A percentile compares a stretch with the other conserved stretches of the same genome.
Evolutionary conservation across 2,797 vertebrate species (phyloP).

Genomic region (Prionace glauca): DNA sequence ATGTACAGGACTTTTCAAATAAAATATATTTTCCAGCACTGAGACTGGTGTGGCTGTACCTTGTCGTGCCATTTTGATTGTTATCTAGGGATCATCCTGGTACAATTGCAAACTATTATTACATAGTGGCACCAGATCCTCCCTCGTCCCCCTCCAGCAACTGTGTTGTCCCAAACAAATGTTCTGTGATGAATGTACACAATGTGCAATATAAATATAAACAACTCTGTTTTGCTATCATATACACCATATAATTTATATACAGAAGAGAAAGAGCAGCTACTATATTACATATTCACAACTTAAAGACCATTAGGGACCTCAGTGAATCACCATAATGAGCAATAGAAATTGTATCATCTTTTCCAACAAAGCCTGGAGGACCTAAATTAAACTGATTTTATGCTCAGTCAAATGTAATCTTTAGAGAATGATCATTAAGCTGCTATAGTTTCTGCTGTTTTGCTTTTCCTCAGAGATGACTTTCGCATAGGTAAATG

Average conservation of each 20-base stretch:
- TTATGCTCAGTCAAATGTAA: slow-evolving; percentile 42
- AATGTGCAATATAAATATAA: neutral
- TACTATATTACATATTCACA: slow-evolving; percentile 33
- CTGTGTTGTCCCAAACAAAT: neutral
- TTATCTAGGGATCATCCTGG: neutral
- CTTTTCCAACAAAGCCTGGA: slow-evolving; percentile 47
- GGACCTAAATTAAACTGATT: slow-evolving; percentile 49
- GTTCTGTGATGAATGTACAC: neutral
- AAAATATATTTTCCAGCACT: neutral
- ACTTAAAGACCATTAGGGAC: slow-evolving; percentile 46
- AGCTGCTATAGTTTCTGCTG: slow-evolving; percentile 34
- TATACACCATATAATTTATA: neutral
- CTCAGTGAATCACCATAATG: slow-evolving; percentile 52
- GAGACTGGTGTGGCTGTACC: neutral
- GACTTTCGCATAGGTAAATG: slow-evolving; percentile 39
- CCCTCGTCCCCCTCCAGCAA: neutral
- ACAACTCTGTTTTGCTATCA: neutral
- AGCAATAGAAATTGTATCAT: slow-evolving; percentile 52
- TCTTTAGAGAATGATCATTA: slow-evolving; percentile 52
- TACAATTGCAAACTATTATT: neutral
- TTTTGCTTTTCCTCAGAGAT: slow-evolving; percentile 49
- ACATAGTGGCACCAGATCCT: neutral
- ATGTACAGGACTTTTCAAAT: neutral
- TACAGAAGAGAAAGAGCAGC: slow-evolving; percentile 13
- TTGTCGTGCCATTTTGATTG: neutral